Base-by-base conservation (phyloP, 2,888 invertebrate genomes). In the Microctonus hyperodae region DNA sequence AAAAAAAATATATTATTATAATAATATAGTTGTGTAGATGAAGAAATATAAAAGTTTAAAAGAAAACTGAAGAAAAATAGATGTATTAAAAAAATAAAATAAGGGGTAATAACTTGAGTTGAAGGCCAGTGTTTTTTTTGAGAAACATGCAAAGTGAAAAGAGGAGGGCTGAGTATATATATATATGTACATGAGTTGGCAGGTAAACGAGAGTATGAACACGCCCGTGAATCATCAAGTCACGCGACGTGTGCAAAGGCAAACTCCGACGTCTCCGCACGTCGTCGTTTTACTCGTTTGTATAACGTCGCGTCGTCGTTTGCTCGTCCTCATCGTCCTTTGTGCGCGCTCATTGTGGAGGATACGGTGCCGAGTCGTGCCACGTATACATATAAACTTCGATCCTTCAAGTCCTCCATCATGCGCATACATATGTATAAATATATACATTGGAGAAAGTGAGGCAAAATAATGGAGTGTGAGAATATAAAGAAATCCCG, bases 191-290 rank as follows among this genome's bases (percentile, higher is more conserved):
- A n/a, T n/a, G 40, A 57, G 37, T 66, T 63, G 67, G 69, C 69
- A 69, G 64, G 68, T 58, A 65, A 61, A 63, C 66, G 48, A 50
- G 66, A 51, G 63, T 67, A 56, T 56, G 56, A 60, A 64, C 59
- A 65, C 70, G 70, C 70, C 68, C 75, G 79, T 80, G 81, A 81
- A 81, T 82, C 80, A 81, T 78, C 80, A 76, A 78, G 81, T 82
- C 82, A 82, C 82, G 82, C 82, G 78, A 83, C 44, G 74, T 70
- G 53, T 64, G 51, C 67, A 64, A 57, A 65, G 67, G 55, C 58
- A 65, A 40, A 70, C 65, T 61, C 64, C 65, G 69, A 69, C 73
- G 63, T 60, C 72, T 69, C 70, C 73, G 77, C 78, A 64, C 65
- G 69, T 69, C 67, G 63, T 61, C 68, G 64, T 48, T 65, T 61